Conservation (phyloP, 2,888 invertebrate genomes). For the Caenorhabditis sp. region DNA sequence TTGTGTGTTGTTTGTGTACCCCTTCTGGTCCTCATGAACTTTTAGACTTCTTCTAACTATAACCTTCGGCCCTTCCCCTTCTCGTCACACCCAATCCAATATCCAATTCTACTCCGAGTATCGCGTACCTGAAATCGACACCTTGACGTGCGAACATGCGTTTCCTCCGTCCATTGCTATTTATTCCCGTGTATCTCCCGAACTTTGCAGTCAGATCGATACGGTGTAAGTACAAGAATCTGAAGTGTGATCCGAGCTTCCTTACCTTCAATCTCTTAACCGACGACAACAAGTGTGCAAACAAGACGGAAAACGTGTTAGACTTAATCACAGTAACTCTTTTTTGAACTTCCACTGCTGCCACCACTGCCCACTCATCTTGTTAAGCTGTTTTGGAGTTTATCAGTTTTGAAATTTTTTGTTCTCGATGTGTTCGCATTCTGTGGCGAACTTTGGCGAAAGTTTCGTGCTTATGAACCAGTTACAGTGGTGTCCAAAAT, state of each 20-base stretch:
- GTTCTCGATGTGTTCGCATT: too few species aligned
- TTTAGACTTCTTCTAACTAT: constrained; percentile 9
- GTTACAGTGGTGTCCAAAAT: too few species aligned
- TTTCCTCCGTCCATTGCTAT: constrained; percentile 5
- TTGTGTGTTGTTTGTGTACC: background rate
- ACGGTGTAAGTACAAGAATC: constrained; percentile 55
- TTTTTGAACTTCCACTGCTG: constrained; percentile 38
- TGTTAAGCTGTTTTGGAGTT: constrained; percentile 1
- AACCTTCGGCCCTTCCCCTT: constrained; percentile 30
- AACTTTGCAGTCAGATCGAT: constrained; percentile 16
- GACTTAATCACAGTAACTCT: constrained; percentile 38
- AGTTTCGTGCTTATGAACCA: too few species aligned
- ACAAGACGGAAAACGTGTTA: constrained; percentile 35
- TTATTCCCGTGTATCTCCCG: background rate
- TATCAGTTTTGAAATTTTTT: background rate
- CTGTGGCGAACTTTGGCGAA: too few species aligned
- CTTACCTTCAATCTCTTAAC: constrained; percentile 25
- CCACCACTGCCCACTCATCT: background rate
- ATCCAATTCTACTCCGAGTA: constrained; percentile 52
- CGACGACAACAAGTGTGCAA: constrained; percentile 57
- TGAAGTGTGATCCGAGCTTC: constrained; percentile 55
- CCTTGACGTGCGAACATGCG: constrained; percentile 61
- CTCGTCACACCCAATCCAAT: constrained; percentile 40
- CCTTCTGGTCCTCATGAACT: constrained; percentile 29
- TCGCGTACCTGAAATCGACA: constrained; percentile 58